phyloP scores from a whole-genome alignment of 2,888 invertebrate species.

The Lithosia quadra region DNA sequence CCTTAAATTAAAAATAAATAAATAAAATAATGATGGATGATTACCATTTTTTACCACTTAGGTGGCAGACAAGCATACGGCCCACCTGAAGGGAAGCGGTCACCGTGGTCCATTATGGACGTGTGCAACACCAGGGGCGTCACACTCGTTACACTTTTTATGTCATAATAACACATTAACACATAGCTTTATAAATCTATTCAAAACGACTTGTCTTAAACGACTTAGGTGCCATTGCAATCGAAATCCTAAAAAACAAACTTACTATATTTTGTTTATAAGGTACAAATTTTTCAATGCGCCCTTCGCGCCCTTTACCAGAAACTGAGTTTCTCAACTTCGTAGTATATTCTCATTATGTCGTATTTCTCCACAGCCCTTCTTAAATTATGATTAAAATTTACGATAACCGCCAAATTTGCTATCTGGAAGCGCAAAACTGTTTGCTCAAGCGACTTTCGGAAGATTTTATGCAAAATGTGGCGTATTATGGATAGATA shows the following conservation, averaged over 20 bases:
- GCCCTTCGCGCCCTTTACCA: slow-evolving; percentile 32
- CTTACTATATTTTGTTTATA: neutral
- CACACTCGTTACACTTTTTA: too few species aligned
- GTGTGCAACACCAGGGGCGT: too few species aligned
- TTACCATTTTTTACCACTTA: too few species aligned
- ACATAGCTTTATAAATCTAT: too few species aligned
- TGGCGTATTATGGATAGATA: slow-evolving; percentile 43
- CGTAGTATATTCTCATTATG: slow-evolving; percentile 50
- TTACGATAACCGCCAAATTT: slow-evolving; percentile 59
- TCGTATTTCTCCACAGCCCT: slow-evolving; percentile 65
- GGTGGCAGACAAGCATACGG: too few species aligned
- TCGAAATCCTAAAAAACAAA: neutral
- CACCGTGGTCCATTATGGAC: too few species aligned
- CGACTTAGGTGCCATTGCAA: neutral
- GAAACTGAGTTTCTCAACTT: slow-evolving; percentile 33
- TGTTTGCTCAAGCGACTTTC: slow-evolving; percentile 47
- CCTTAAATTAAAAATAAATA: too few species aligned
- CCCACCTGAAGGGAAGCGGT: too few species aligned
- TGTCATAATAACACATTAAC: too few species aligned
- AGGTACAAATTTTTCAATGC: slow-evolving; percentile 30
- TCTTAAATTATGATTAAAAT: slow-evolving; percentile 75
- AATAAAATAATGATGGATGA: too few species aligned
- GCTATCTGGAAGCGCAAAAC: slow-evolving; percentile 55
- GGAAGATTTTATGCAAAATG: slow-evolving; percentile 52
- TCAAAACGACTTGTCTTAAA: neutral